phyloP scores from a whole-genome alignment of 1,140 invertebrate species.

The Zaprionus davidi region DNA sequence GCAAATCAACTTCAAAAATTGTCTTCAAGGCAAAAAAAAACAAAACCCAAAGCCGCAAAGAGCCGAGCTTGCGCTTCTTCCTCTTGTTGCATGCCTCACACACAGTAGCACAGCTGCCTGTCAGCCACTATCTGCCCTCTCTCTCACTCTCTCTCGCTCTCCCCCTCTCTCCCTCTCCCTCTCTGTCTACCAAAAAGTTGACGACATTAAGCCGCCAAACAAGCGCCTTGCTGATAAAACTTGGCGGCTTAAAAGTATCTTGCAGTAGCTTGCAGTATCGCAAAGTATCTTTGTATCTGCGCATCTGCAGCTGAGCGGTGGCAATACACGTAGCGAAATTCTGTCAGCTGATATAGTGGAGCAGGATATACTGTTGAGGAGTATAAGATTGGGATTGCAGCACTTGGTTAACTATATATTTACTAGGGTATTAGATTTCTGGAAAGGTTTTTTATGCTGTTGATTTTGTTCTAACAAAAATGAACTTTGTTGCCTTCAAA shows the following conservation, averaged over 20 bases:
- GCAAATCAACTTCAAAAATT: constrained; percentile 68
- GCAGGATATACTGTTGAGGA: no score
- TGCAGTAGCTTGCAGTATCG: constrained; percentile 1
- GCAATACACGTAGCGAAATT: not conserved
- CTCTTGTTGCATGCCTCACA: constrained; percentile 59
- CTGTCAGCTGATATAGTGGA: no score
- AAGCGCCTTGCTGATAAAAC: constrained; percentile 63
- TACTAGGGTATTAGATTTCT: no score
- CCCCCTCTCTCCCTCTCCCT: no score
- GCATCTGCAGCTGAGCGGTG: constrained; percentile 38
- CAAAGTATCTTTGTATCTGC: constrained; percentile 5
- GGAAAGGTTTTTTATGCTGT: no score
- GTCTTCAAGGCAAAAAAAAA: constrained; percentile 25
- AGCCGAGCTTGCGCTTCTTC: constrained; percentile 15
- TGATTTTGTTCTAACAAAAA: no score
- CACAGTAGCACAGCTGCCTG: constrained; percentile 47
- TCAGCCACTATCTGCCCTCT: constrained; percentile 19
- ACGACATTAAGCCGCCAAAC: constrained; percentile 71
- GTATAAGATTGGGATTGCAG: no score
- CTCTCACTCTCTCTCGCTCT: not conserved
- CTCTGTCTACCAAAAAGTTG: constrained; percentile 55
- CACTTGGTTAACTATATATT: no score
- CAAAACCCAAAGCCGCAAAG: constrained; percentile 23
- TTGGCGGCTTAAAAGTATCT: constrained; percentile 51
- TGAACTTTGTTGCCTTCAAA: no score